These are phyloP conservation scores for Ceyx margarethae DNA, from an alignment of 2,113 vertebrate species.

Conservation along the genomic window DNA sequence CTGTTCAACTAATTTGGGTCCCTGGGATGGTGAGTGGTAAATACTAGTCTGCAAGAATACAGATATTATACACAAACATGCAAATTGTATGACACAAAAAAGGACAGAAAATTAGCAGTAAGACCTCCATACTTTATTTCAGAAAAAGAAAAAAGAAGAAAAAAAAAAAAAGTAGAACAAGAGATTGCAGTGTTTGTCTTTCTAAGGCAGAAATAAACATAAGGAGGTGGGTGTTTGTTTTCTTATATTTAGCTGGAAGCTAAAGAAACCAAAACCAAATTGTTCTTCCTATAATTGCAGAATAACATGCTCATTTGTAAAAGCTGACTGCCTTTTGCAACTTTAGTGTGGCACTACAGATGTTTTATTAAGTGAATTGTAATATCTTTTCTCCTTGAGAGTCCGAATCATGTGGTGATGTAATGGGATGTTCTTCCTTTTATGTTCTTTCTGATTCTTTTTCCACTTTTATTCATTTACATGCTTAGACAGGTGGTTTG, in stretches of 20 bases:
- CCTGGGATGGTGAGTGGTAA: not conserved
- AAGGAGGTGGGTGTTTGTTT: slow-evolving; percentile 57
- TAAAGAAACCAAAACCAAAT: not conserved
- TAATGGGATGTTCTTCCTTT: slow-evolving; percentile 42
- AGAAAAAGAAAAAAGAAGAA: not conserved
- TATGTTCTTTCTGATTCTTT: slow-evolving; percentile 6
- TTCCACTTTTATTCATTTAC: slow-evolving; percentile 15
- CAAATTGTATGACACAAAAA: not conserved
- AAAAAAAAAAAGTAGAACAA: not conserved
- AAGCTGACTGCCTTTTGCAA: slow-evolving; percentile 36
- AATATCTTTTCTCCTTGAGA: slow-evolving; percentile 30
- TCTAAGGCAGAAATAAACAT: slow-evolving; percentile 17
- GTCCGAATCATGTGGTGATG: slow-evolving; percentile 51
- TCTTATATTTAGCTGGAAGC: not conserved
- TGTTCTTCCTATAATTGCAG: slow-evolving; percentile 19
- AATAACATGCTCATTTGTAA: not conserved
- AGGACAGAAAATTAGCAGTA: not conserved
- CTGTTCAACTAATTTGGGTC: too few species aligned
- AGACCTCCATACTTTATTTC: not conserved
- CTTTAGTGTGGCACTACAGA: slow-evolving; percentile 22
- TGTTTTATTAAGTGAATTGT: slow-evolving; percentile 56
- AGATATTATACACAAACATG: not conserved
- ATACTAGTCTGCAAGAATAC: not conserved
- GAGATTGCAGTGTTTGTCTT: slow-evolving; percentile 3
- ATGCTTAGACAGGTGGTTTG: slow-evolving; percentile 36